Evolutionary conservation across 2,888 invertebrate genomes (phyloP).

Genomic region (Leptodirus hochenwartii): DNA sequence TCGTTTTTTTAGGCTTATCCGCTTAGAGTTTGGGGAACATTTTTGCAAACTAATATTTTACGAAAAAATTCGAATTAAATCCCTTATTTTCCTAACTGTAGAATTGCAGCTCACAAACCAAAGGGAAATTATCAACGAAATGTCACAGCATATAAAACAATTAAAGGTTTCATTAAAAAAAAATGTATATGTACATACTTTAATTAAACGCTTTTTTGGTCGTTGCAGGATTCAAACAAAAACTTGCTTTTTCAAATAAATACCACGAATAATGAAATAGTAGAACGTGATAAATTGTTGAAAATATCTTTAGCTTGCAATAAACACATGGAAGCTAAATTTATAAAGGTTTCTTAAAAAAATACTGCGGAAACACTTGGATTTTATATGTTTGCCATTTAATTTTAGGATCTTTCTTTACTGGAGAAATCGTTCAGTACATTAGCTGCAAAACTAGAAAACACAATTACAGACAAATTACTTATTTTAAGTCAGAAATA

Average conservation of each 20-base stretch:
- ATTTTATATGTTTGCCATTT: too few relatives aligned
- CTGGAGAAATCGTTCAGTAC: too few relatives aligned
- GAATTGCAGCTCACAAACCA: conserved; percentile 22
- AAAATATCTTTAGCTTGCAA: conserved; percentile 13
- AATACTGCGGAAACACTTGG: too few relatives aligned
- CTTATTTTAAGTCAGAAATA: conserved; percentile 14
- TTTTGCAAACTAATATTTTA: conserved; percentile 22
- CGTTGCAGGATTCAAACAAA: conserved; percentile 16
- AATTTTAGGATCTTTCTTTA: too few relatives aligned
- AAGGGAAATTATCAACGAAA: conserved; percentile 23
- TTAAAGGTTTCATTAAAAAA: conserved; percentile 15
- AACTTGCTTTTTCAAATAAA: conserved; percentile 17
- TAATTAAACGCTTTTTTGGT: too few relatives aligned
- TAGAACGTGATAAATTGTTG: conserved; percentile 17
- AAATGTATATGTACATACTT: not conserved
- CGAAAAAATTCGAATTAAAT: conserved; percentile 23
- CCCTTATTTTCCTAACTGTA: conserved; percentile 22
- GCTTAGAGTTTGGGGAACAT: conserved; percentile 15
- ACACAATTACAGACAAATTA: conserved; percentile 10
- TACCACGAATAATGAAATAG: conserved; percentile 14
- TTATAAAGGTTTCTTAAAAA: conserved; percentile 17
- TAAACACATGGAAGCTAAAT: conserved; percentile 15
- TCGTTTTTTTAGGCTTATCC: conserved; percentile 19
- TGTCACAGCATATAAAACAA: conserved; percentile 18
- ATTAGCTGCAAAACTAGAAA: conserved; percentile 11